These are phyloP conservation scores for Echinarachnius parma DNA, from an alignment of 53 echinoderm and acorn worm species.

Conservation along the genomic window DNA sequence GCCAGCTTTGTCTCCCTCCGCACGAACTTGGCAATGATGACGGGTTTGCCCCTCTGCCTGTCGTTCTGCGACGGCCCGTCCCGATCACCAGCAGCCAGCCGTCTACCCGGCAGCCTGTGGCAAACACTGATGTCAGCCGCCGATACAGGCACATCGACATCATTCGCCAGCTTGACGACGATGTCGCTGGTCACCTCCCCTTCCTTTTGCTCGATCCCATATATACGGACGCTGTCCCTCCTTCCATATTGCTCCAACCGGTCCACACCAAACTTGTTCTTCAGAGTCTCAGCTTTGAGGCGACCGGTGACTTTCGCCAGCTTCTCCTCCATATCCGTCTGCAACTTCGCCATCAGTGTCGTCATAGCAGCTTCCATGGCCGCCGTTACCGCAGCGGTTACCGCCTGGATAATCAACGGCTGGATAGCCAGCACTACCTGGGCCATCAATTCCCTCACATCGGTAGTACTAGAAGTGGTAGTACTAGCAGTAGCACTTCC, in stretches of 20 bases:
- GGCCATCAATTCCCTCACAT: conserved; percentile 10
- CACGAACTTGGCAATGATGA: conserved; percentile 24
- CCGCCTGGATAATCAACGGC: conserved; percentile 7
- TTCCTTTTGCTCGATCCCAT: background rate
- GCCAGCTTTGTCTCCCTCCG: conserved; percentile 2
- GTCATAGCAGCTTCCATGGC: conserved; percentile 1
- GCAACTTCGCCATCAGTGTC: too few species aligned
- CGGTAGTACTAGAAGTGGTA: too few species aligned
- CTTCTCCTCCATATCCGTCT: too few species aligned
- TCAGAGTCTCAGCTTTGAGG: background rate
- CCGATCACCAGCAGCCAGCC: too few species aligned
- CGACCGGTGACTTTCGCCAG: too few species aligned
- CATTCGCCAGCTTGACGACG: conserved; percentile 7
- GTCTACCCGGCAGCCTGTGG: conserved; percentile 4
- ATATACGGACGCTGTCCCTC: conserved; percentile 5
- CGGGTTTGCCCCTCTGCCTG: too few species aligned
- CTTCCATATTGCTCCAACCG: background rate
- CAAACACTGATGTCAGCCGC: conserved; percentile 5
- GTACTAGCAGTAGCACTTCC: too few species aligned
- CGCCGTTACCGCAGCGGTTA: background rate
- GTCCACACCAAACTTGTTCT: background rate
- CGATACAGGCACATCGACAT: background rate
- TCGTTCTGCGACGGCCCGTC: too few species aligned
- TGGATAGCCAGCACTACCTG: conserved; percentile 1
- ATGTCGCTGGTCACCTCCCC: background rate